phyloP scores from a whole-genome alignment of 2,113 vertebrate genomes.

The Poeciliopsis occidentalis region DNA sequence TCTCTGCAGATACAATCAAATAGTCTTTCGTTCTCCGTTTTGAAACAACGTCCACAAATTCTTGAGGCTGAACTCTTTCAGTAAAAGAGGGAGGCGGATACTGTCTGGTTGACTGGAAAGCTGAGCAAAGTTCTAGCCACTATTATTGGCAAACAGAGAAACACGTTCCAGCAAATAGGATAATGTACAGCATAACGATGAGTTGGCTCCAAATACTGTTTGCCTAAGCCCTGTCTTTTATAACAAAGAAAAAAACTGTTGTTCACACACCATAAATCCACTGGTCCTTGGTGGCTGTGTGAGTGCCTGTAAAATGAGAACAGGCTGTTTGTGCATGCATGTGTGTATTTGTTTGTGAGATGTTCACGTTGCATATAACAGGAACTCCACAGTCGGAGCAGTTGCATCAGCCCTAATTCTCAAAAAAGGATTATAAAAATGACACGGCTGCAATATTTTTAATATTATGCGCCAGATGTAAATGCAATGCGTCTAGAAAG shows the following conservation, averaged over 20 bases:
- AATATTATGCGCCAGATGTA: constrained; percentile 49
- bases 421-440: constrained; percentile 62
- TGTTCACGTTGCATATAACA: constrained; percentile 45
- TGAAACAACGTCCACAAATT: not conserved
- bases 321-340: constrained; percentile 10
- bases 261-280: constrained; percentile 68
- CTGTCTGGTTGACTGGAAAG: constrained; percentile 19
- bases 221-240: constrained; percentile 52
- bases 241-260: constrained; percentile 36
- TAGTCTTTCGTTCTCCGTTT: not conserved
- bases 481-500: constrained; percentile 38
- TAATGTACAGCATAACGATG: constrained; percentile 70
- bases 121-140: constrained; percentile 35
- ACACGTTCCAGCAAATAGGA: constrained; percentile 66
- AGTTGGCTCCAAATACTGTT: constrained; percentile 68
- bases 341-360: constrained; percentile 16
- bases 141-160: constrained; percentile 52
- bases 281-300: constrained; percentile 45
- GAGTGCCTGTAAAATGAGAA: constrained; percentile 28
- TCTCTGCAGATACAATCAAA: not conserved
- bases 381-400: constrained; percentile 53
- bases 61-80: not conserved
- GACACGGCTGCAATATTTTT: constrained; percentile 66
- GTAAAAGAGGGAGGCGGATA: constrained; percentile 6
- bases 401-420: constrained; percentile 58